Evolutionary conservation across 23 tunicate genomes (phyloP), one percentile per base, ranked within the genome.

Genomic region (Phallusia fumigata): DNA sequence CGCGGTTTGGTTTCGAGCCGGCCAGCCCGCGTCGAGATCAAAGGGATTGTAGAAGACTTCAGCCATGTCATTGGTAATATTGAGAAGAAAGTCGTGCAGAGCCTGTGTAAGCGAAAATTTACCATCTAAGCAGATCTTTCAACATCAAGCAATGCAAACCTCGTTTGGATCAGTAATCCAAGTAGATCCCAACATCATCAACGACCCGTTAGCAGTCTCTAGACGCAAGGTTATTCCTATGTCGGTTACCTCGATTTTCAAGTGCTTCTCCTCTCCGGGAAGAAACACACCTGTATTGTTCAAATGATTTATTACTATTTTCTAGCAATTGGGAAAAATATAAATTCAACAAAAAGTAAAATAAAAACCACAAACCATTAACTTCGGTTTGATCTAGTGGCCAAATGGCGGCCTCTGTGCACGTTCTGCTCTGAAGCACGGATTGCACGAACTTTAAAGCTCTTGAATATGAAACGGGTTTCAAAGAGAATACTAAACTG

Each of bases 181-280:
- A 3, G 81, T 77, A 22, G 81, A 77, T 21, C 81, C 81, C 10
- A 77, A 21, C 81, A 77, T 36, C 2, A 77, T 0, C n/a, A 77
- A 2, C 10, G 81, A 77, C 22, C 81, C 81, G 81, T 77, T 18
- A 10, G 13, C 58, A 21, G 81, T 77, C 34, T 77, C 81, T 18
- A 77, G 58, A 19, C 81, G 81, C 12, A 77, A 58, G 53, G 81
- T 77, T 21, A 77, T 77, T 6, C 81, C 81, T 30, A 30, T 45
- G 12, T 77, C 81, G 1, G 53, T 31, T 2, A 77, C 81, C 58
- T 21, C 19, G 21, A 77, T 77, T 36, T 77, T 77, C 19, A 77
- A 77, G 28, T 77, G 81, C 34, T 77, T 77, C 26, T 77, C 58
- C 19, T 77, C 81, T n/a, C 81, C 58, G 32, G 81, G 81, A 45